These are phyloP conservation scores for Tetranychus piercei DNA, from an alignment of 2,888 invertebrate genomes.

Conservation along the genomic window DNA sequence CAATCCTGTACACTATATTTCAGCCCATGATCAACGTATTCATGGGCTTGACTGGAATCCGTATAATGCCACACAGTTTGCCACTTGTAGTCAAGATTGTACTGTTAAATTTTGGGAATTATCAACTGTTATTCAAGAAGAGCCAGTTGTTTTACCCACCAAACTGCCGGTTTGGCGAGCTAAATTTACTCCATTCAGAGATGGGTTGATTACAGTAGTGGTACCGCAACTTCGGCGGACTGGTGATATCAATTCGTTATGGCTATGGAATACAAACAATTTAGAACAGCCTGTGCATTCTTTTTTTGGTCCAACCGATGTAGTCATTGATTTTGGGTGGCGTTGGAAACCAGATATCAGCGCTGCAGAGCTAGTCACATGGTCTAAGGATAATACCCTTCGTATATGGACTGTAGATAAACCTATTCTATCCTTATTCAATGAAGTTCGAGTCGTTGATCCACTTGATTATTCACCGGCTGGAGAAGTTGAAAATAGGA, in stretches of 20 bases:
- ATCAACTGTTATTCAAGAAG: constrained; percentile 52
- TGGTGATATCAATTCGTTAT: constrained; percentile 58
- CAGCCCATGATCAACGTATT: constrained; percentile 72
- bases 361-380: constrained; percentile 71
- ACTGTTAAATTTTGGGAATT: constrained; percentile 82
- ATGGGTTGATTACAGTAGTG: constrained; percentile 73
- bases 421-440: constrained; percentile 39
- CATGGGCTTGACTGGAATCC: constrained; percentile 83
- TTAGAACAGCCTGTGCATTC: constrained; percentile 54
- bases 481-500: background rate
- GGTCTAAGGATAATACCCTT: constrained; percentile 82
- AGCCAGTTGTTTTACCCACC: constrained; percentile 56
- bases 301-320: constrained; percentile 81
- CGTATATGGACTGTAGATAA: constrained; percentile 77
- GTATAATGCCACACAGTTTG: constrained; percentile 28
- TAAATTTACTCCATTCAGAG: constrained; percentile 76
- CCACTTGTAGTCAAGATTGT: constrained; percentile 80
- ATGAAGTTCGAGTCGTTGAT: background rate
- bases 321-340: constrained; percentile 88
- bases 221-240: constrained; percentile 64
- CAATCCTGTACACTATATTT: constrained; percentile 66
- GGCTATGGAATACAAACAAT: constrained; percentile 49
- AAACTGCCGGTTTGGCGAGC: constrained; percentile 68
- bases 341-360: constrained; percentile 32
- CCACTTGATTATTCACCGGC: background rate